phyloP scores from a whole-genome alignment of 1,140 invertebrate species.

The Drosophila trapezifrons region DNA sequence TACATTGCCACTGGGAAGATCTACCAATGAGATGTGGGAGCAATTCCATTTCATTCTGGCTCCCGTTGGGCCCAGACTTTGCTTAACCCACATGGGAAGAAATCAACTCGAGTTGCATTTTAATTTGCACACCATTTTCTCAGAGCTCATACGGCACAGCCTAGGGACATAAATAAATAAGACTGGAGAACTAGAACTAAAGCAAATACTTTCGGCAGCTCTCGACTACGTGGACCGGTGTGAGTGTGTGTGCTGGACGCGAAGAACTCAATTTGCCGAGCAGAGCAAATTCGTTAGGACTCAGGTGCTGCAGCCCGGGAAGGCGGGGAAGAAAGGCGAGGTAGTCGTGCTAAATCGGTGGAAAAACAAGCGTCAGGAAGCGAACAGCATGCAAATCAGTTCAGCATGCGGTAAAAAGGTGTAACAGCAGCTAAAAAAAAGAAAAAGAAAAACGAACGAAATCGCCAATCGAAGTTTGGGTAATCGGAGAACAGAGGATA shows the following conservation, averaged over 20 bases:
- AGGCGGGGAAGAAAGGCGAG: not conserved
- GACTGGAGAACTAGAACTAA: conserved; percentile 57
- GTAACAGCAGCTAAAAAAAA: conserved; percentile 34
- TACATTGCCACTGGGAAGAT: conserved; percentile 34
- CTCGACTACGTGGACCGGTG: conserved; percentile 2
- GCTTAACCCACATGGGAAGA: conserved; percentile 65
- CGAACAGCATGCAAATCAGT: conserved; percentile 70
- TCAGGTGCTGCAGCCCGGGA: not conserved
- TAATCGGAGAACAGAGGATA: conserved; percentile 22
- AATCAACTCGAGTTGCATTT: conserved; percentile 75
- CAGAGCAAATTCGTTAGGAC: conserved; percentile 39
- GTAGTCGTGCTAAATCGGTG: conserved; percentile 67
- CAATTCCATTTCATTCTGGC: conserved; percentile 46
- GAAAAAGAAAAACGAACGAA: conserved; percentile 21
- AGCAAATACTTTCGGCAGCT: conserved; percentile 50
- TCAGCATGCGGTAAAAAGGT: conserved; percentile 60
- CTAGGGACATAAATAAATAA: conserved; percentile 73
- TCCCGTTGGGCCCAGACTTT: conserved; percentile 59
- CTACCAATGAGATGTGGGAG: conserved; percentile 22
- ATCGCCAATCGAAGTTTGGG: conserved; percentile 63
- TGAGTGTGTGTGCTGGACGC: not conserved
- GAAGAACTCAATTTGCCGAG: conserved; percentile 33
- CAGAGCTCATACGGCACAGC: conserved; percentile 20
- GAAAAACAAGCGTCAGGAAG: conserved; percentile 67
- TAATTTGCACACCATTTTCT: conserved; percentile 70